phyloP scores from a whole-genome alignment of 2,113 vertebrate genomes.

The Patagioenas fasciata region DNA sequence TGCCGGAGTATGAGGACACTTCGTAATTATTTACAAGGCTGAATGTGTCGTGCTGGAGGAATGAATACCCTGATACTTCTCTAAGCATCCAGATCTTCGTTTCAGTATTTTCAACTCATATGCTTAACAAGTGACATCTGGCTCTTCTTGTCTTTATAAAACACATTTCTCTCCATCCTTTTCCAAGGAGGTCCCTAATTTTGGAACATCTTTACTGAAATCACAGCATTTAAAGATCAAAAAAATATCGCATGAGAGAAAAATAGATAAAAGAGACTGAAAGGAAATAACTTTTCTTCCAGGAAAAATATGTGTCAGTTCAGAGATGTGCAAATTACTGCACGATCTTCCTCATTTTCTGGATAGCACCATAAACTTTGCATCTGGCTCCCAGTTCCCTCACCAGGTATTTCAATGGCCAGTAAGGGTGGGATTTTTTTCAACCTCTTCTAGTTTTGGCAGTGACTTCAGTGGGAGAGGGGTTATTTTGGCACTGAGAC shows the following conservation, averaged over 20 bases:
- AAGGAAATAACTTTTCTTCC: neutral
- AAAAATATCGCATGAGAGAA: neutral
- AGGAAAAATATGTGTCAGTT: neutral
- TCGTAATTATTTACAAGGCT: conserved; percentile 10
- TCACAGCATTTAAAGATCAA: neutral
- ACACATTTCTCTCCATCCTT: neutral
- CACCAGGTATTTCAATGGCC: neutral
- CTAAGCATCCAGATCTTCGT: neutral
- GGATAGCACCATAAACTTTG: neutral
- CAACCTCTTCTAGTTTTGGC: neutral
- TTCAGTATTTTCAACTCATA: neutral
- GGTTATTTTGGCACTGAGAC: neutral
- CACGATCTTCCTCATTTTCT: neutral
- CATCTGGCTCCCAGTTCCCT: neutral
- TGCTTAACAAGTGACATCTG: neutral
- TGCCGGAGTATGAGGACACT: neutral
- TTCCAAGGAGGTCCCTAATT: neutral
- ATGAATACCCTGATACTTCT: neutral
- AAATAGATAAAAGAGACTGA: neutral
- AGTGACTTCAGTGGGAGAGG: neutral
- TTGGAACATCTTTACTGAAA: neutral
- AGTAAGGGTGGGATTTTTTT: neutral
- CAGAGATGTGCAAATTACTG: neutral
- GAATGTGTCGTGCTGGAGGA: neutral
- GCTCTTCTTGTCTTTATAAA: neutral